Base-by-base conservation (phyloP, 92 coral and sea anemone species). In the Metridium senile region DNA sequence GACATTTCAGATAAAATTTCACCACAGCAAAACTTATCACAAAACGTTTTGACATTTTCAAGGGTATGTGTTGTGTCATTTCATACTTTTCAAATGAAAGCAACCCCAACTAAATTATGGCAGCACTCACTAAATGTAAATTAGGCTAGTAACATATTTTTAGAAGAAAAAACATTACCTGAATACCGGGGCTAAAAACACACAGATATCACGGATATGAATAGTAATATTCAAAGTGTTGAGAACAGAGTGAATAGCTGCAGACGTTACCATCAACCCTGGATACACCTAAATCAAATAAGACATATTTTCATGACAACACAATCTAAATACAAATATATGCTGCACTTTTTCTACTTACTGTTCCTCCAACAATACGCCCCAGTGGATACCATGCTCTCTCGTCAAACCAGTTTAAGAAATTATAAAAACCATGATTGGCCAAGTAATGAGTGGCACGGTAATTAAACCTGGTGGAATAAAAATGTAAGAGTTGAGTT, bases 371-470 rank as follows among this genome's bases (percentile, higher is more conserved):
- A 68, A 96, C 99, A 58, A 96, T 96, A 77, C 99, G 88, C 32
- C 99, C 99, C 51, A 96, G 80, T 70, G 99, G 99, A 49, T 87
- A 96, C 99, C 99, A 96, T 18, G 99, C 99, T 58, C 99, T 92
- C 73, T 96, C 99, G 77, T 96, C 99, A 87, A 96, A 96, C 99
- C 99, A 96, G 70, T 96, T 96, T 18, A 96, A 86, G 80, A 96
- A 96, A 67, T 92, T 96, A 83, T 96, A 96, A 70, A 89, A 93
- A 31, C 99, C 99, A 89, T 89, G 75, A 35, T 97, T 84, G 1
- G 94, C 99, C 53, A 96, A 66, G 58, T 96, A 93, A 49, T 96
- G 99, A 29, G 99, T 96, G 34, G 99, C 86, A 21, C 99, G 89
- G 54, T 96, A 96, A 85, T 96, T 96, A 61, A 96, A 95, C 99